phyloP scores from a whole-genome alignment of 2,888 invertebrate species.

The Liopterus haemorrhoidalis region DNA sequence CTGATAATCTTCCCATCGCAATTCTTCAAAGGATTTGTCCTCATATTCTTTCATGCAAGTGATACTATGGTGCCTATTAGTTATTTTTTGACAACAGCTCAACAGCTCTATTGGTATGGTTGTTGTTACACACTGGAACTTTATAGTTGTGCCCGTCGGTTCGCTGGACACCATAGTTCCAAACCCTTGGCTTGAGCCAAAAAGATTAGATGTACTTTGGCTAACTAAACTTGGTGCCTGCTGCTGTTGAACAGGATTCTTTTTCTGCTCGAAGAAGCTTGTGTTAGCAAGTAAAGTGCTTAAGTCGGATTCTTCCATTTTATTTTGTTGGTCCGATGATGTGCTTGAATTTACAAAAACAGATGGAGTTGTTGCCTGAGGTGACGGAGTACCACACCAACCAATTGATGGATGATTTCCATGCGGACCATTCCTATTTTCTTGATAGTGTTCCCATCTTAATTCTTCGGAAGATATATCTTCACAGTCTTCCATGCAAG shows the following conservation, averaged over 20 bases:
- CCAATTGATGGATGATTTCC: too few relatives aligned
- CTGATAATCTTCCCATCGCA: conserved; percentile 87
- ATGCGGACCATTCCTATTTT: too few relatives aligned
- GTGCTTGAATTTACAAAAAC: too few relatives aligned
- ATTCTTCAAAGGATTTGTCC: conserved; percentile 86
- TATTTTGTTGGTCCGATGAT: conserved; percentile 52
- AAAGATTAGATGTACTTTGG: conserved; percentile 49
- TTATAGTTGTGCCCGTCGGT: conserved; percentile 80
- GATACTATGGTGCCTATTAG: conserved; percentile 92
- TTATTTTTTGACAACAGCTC: conserved; percentile 77
- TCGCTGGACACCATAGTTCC: conserved; percentile 43
- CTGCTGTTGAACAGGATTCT: conserved; percentile 43
- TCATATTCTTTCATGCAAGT: conserved; percentile 99
- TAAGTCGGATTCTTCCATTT: conserved; percentile 56
- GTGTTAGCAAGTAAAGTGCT: conserved; percentile 40
- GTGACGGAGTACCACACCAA: too few relatives aligned
- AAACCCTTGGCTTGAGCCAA: conserved; percentile 38
- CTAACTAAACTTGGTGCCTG: conserved; percentile 59
- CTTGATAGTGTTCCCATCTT: too few relatives aligned
- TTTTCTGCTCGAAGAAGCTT: conserved; percentile 51
- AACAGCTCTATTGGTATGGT: conserved; percentile 89
- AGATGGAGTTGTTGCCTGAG: too few relatives aligned
- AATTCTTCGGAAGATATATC: too few relatives aligned
- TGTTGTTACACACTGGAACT: conserved; percentile 81
- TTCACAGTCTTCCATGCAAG: too few relatives aligned